These are phyloP conservation scores for Chrysina gloriosa DNA, from an alignment of 2,888 invertebrate species.

Conservation along the genomic window DNA sequence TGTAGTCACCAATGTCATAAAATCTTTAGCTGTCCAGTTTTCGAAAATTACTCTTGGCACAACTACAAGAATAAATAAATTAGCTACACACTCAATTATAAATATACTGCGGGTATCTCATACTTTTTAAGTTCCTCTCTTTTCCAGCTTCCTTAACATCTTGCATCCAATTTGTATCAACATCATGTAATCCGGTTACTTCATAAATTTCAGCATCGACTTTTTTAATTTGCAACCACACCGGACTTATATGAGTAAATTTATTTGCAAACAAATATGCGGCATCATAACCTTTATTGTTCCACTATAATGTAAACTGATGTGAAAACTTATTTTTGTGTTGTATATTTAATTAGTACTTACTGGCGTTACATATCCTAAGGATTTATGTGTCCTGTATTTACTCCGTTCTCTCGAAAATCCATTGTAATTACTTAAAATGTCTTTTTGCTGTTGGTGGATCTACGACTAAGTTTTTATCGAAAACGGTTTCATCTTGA, in stretches of 20 bases:
- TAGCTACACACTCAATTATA: neutral
- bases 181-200: slow-evolving; percentile 82
- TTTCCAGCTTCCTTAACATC: slow-evolving; percentile 73
- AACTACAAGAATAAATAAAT: slow-evolving; percentile 76
- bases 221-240: slow-evolving; percentile 89
- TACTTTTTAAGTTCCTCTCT: slow-evolving; percentile 72
- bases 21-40: slow-evolving; percentile 82
- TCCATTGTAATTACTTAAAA: slow-evolving; percentile 79
- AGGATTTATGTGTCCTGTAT: slow-evolving; percentile 77
- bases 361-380: slow-evolving; percentile 94
- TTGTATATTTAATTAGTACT: slow-evolving; percentile 82
- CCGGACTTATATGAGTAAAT: slow-evolving; percentile 91
- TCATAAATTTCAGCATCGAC: slow-evolving; percentile 73
- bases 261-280: slow-evolving; percentile 91
- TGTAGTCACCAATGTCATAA: slow-evolving; percentile 76
- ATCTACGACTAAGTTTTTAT: slow-evolving; percentile 76
- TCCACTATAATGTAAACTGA: slow-evolving; percentile 79
- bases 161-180: slow-evolving; percentile 86
- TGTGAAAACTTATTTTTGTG: slow-evolving; percentile 78
- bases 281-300: slow-evolving; percentile 91
- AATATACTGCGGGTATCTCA: no score
- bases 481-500: slow-evolving; percentile 69
- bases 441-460: slow-evolving; percentile 77
- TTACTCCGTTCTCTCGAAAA: slow-evolving; percentile 78
- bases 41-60: slow-evolving; percentile 92